Evolutionary conservation across 1,140 invertebrate genomes (phyloP).

Genomic region (Aleiodes sp.): DNA sequence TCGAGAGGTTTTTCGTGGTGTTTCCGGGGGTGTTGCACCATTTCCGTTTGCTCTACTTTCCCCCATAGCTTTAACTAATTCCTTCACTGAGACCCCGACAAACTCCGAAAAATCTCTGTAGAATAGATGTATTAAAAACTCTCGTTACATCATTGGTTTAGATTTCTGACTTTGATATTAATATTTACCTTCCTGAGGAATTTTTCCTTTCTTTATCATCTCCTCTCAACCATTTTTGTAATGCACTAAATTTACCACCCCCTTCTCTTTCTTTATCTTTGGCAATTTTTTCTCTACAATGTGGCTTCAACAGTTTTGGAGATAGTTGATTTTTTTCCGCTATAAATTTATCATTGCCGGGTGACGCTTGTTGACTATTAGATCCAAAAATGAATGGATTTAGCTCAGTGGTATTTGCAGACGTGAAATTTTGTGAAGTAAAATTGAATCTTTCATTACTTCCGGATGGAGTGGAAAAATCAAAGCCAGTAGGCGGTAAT

Average conservation of each 20-base stretch:
- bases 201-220: slow-evolving; percentile 67
- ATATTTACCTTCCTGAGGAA: slow-evolving; percentile 61
- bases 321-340: slow-evolving; percentile 51
- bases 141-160: not conserved
- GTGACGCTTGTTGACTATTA: slow-evolving; percentile 53
- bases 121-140: slow-evolving; percentile 21
- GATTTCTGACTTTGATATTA: not conserved
- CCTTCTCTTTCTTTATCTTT: slow-evolving; percentile 63
- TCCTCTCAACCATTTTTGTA: slow-evolving; percentile 78
- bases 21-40: slow-evolving; percentile 77
- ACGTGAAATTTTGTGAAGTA: slow-evolving; percentile 50
- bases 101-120: slow-evolving; percentile 72
- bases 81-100: slow-evolving; percentile 80
- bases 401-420: slow-evolving; percentile 39
- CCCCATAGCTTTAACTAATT: slow-evolving; percentile 81
- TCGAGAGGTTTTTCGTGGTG: slow-evolving; percentile 72
- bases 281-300: slow-evolving; percentile 52
- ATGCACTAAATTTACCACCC: slow-evolving; percentile 70
- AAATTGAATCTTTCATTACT: slow-evolving; percentile 60
- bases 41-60: slow-evolving; percentile 82
- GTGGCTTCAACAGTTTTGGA: slow-evolving; percentile 50
- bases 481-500: no score
- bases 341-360: slow-evolving; percentile 44
- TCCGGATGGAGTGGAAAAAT: slow-evolving; percentile 66
- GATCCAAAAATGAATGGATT: slow-evolving; percentile 73